Evolutionary conservation across 2,113 vertebrate species (phyloP).

Genomic region (Melospiza georgiana): DNA sequence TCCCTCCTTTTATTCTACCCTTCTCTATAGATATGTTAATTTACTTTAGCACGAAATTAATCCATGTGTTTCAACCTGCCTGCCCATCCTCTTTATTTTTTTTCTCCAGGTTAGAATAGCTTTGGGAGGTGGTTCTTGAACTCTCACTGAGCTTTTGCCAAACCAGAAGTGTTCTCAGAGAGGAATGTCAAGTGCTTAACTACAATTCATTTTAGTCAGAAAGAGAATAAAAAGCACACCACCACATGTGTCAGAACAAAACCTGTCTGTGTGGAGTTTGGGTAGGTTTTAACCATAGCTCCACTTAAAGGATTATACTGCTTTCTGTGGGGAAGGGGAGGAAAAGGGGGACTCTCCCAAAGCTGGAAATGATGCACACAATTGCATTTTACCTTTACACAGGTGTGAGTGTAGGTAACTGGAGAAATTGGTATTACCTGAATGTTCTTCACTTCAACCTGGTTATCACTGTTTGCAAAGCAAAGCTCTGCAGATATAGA

Average conservation of each 20-base stretch:
- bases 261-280: background rate
- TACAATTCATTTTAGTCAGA: background rate
- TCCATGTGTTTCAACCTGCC: background rate
- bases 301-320: background rate
- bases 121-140: background rate
- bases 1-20: background rate
- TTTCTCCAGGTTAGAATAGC: background rate
- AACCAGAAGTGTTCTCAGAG: background rate
- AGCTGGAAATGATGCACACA: background rate
- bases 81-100: background rate
- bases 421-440: background rate
- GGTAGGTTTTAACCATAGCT: background rate
- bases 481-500: background rate
- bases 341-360: background rate
- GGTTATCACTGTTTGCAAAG: background rate
- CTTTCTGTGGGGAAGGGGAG: background rate
- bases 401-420: background rate
- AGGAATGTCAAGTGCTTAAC: background rate
- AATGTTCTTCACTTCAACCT: rapidly evolving
- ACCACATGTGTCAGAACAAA: background rate
- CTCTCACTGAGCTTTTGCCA: background rate
- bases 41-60: background rate
- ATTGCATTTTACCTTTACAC: background rate
- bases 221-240: background rate
- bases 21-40: background rate